A percentile compares a stretch with the other conserved stretches of the same genome.
Evolutionary conservation across 2,888 invertebrate species (phyloP).

Genomic region (Cinara cedri): DNA sequence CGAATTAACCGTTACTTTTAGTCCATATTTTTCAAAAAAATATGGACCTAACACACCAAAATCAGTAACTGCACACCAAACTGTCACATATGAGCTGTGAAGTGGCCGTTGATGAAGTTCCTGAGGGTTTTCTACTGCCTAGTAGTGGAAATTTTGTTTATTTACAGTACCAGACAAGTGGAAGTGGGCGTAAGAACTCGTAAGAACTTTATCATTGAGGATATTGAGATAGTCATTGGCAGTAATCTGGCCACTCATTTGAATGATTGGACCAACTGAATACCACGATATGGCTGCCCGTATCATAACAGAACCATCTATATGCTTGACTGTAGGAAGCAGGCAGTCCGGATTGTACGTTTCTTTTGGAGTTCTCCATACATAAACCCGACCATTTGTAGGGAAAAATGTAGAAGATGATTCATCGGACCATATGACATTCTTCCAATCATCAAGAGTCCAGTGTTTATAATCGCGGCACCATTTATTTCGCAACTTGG

Average conservation of each 20-base stretch:
- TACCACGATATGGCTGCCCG: not conserved
- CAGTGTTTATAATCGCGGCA: not conserved
- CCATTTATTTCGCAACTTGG: not conserved
- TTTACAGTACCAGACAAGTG: too few relatives aligned
- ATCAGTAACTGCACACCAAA: not conserved
- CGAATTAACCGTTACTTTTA: not conserved
- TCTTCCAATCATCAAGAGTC: not conserved
- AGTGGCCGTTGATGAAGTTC: not conserved
- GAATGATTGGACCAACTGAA: not conserved
- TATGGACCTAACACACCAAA: not conserved
- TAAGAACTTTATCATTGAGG: not conserved
- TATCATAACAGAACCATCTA: constrained; percentile 1
- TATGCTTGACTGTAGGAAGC: constrained; percentile 20
- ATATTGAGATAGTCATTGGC: not conserved
- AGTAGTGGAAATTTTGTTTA: not conserved
- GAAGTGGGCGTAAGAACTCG: too few relatives aligned
- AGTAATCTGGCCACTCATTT: not conserved
- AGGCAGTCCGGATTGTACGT: constrained; percentile 1
- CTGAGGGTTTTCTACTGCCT: not conserved
- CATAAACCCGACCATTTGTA: not conserved
- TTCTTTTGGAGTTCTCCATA: not conserved
- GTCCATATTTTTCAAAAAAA: not conserved
- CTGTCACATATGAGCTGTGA: not conserved
- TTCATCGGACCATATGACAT: not conserved
- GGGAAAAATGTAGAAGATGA: not conserved